Percentiles rank a stretch among this genome's conserved stretches.
Conservation (phyloP, 2,888 invertebrate genomes). For the Acleris literana region DNA sequence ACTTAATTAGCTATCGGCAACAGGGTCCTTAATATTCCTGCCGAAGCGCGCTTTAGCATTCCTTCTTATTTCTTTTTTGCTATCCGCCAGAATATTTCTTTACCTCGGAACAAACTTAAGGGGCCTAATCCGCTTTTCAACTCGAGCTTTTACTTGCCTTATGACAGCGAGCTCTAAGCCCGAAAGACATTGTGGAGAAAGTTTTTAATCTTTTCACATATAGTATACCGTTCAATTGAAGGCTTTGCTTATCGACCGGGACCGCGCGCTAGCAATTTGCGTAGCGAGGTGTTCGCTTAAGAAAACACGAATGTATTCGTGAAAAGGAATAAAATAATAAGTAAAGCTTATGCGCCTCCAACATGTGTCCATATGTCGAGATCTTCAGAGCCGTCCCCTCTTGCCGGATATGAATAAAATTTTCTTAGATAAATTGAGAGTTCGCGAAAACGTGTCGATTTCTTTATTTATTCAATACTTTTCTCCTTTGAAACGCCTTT, state of each 20-base stretch:
- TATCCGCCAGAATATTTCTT: conserved; percentile 73
- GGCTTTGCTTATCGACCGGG: conserved; percentile 27
- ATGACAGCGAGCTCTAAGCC: conserved; percentile 74
- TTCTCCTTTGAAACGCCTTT: conserved; percentile 71
- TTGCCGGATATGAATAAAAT: conserved; percentile 76
- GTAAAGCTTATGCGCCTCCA: conserved; percentile 60
- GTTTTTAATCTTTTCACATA: conserved; percentile 71
- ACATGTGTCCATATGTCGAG: conserved; percentile 70
- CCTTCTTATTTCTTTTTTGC: conserved; percentile 54
- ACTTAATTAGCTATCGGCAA: conserved; percentile 57
- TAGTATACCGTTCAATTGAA: conserved; percentile 41
- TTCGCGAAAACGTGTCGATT: conserved; percentile 79
- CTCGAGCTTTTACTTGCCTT: conserved; percentile 75
- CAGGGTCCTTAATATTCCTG: conserved; percentile 63
- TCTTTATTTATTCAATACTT: conserved; percentile 81
- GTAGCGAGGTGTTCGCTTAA: conserved; percentile 37
- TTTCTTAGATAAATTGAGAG: conserved; percentile 78
- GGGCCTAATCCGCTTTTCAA: conserved; percentile 78
- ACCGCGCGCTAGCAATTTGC: conserved; percentile 29
- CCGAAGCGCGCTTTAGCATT: conserved; percentile 58
- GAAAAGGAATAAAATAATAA: conserved; percentile 59
- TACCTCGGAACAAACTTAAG: conserved; percentile 77
- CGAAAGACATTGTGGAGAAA: conserved; percentile 66
- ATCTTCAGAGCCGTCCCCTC: conserved; percentile 68
- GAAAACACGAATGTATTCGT: conserved; percentile 33